Evolutionary conservation across 2,113 vertebrate genomes (phyloP).

Genomic region (Accipiter virgatus): DNA sequence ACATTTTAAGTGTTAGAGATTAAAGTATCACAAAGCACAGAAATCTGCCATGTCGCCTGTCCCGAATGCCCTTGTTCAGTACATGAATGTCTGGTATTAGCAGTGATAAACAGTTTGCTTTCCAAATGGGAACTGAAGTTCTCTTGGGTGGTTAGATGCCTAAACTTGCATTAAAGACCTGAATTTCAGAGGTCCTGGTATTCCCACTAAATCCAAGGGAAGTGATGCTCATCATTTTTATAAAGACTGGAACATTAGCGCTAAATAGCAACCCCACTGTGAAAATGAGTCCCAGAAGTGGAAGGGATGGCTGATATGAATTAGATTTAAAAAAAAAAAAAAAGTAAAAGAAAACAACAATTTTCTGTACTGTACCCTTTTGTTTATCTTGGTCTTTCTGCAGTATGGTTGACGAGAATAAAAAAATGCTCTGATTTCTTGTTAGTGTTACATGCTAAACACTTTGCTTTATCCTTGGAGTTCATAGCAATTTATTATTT

Average conservation of each 20-base stretch:
- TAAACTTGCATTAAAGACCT: background rate
- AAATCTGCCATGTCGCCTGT: background rate
- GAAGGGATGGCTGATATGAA: background rate
- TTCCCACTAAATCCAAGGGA: background rate
- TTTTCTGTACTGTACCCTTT: background rate
- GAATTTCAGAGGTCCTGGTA: background rate
- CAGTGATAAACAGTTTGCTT: background rate
- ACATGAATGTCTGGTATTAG: background rate
- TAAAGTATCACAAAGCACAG: background rate
- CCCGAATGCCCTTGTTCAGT: background rate
- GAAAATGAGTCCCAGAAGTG: background rate
- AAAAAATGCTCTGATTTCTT: background rate
- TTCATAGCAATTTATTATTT: background rate
- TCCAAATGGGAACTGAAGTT: background rate
- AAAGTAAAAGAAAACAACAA: background rate
- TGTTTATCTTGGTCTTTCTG: background rate
- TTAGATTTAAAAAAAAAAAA: background rate
- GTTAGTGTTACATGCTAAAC: background rate
- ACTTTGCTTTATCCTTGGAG: background rate
- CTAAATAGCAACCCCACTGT: background rate
- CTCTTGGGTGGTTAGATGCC: background rate
- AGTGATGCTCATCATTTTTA: background rate
- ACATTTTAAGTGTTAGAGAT: background rate
- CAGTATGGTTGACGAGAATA: background rate
- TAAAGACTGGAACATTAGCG: background rate